Percentiles rank a stretch among this genome's conserved stretches.
Conservation (phyloP, 2,888 invertebrate genomes). For the Steinernema hermaphroditum region DNA sequence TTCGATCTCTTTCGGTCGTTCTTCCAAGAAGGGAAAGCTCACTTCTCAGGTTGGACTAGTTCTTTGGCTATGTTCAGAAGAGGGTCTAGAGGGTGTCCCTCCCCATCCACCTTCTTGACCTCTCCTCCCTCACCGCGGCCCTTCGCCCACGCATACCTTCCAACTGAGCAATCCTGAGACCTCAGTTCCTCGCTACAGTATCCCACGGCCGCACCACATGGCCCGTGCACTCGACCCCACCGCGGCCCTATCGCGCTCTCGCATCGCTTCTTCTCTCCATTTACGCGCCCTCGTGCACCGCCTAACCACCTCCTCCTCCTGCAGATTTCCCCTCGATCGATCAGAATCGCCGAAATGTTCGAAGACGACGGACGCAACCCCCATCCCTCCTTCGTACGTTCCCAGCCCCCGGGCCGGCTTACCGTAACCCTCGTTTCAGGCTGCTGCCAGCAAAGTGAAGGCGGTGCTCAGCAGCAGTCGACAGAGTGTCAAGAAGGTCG, state of each 20-base stretch:
- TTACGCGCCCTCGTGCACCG: not conserved
- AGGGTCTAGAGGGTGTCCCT: too few species aligned
- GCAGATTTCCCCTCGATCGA: not conserved
- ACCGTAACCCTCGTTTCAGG: not conserved
- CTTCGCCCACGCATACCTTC: too few species aligned
- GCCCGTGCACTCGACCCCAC: not conserved
- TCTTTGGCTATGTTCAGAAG: too few species aligned
- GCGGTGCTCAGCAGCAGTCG: conserved; percentile 8
- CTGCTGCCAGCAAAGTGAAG: conserved; percentile 10
- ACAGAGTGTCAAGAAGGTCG: conserved; percentile 25
- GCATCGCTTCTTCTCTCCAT: not conserved
- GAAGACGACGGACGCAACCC: conserved; percentile 16
- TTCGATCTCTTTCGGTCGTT: too few species aligned
- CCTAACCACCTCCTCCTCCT: not conserved
- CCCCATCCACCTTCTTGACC: too few species aligned
- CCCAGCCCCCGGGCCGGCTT: not conserved
- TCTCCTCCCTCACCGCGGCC: too few species aligned
- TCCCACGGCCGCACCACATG: not conserved
- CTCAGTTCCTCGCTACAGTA: conserved; percentile 6
- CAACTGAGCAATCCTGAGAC: too few species aligned
- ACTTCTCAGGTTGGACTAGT: too few species aligned
- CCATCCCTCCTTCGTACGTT: conserved; percentile 9
- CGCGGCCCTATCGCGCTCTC: not conserved
- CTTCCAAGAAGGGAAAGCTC: too few species aligned
- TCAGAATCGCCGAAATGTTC: not conserved